A percentile compares a stretch with the other conserved stretches of the same genome.
Conservation (phyloP, 2,888 invertebrate genomes). For the Drosophila greeni region DNA sequence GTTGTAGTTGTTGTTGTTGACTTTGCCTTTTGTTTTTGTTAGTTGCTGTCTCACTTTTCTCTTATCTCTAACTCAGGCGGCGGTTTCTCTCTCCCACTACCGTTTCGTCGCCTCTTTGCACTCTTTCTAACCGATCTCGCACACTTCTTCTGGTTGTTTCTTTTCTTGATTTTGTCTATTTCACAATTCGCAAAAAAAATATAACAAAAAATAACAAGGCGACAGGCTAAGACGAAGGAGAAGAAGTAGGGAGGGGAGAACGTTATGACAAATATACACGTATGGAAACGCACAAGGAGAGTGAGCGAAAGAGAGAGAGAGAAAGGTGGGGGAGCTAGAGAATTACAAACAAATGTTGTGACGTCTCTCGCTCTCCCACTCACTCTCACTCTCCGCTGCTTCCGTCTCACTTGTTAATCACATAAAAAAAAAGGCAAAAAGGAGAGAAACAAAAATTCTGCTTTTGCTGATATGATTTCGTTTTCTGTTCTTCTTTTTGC, state of each 20-base stretch:
- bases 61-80: constrained; percentile 27
- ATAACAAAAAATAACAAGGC: not conserved
- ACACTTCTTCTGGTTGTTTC: constrained; percentile 29
- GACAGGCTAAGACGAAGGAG: constrained; percentile 3
- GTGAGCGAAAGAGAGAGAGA: not conserved
- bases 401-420: constrained; percentile 39
- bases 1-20: constrained; percentile 12
- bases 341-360: constrained; percentile 16
- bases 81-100: not conserved
- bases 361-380: constrained; percentile 22
- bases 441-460: constrained; percentile 13
- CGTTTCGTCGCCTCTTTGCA: constrained; percentile 14
- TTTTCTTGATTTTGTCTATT: constrained; percentile 29
- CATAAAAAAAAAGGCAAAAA: constrained; percentile 18
- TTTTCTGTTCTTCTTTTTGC: constrained; percentile 35
- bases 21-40: constrained; percentile 20
- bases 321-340: constrained; percentile 5
- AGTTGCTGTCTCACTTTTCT: constrained; percentile 23
- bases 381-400: constrained; percentile 25
- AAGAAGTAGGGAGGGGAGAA: constrained; percentile 9
- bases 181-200: constrained; percentile 33
- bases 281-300: constrained; percentile 3
- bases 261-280: constrained; percentile 26
- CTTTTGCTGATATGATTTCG: constrained; percentile 62
- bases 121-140: constrained; percentile 22